Evolutionary conservation across 2,113 vertebrate genomes (phyloP), one percentile per base, ranked within the genome.

Genomic region (Ameiurus melas): DNA sequence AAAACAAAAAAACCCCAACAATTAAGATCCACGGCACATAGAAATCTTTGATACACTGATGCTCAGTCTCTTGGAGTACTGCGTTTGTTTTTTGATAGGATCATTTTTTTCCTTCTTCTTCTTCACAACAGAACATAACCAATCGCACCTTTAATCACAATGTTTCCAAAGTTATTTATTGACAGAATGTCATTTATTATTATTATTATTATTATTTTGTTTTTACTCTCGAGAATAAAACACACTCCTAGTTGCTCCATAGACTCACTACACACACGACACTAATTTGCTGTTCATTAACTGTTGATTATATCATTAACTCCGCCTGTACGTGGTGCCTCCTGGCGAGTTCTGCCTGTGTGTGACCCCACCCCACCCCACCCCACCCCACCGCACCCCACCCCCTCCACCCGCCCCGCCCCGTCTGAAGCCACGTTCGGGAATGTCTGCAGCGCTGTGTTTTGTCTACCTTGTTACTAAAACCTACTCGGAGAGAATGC

Each of bases 401-500:
- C 12, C 75, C 39, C 43, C 22, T 27, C 25, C 12, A 77, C 25
- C 43, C 14, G 36, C 36, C 36, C 62, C 5, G 12, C 55, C 68
- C 86, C 53, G 85, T 87, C 66, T 70, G 83, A 86, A 89, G 84
- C 87, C 87, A 73, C 84, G 70, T 84, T 82, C 75, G 88, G 90
- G 89, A 89, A 68, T 86, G 87, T 86, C 87, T 62, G 60, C 80
- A 89, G 82, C 85, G 60, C 83, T 81, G 85, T 86, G 82, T 88
- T 88, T 85, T 77, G 86, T 89, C 25, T 85, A 51, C 84, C 55
- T 66, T 85, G 57, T 73, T 90, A 88, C 92, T 92, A 91, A 93
- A 91, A 79, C 85, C 86, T 62, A 55, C 64, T 89, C 57, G 62
- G 85, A 90, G 81, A 88, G 92, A 91, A 92, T 92, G 92, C 88